Evolutionary conservation across 2,113 vertebrate genomes (phyloP), one percentile per base, ranked within the genome.

Genomic region (Synodontis membranacea): DNA sequence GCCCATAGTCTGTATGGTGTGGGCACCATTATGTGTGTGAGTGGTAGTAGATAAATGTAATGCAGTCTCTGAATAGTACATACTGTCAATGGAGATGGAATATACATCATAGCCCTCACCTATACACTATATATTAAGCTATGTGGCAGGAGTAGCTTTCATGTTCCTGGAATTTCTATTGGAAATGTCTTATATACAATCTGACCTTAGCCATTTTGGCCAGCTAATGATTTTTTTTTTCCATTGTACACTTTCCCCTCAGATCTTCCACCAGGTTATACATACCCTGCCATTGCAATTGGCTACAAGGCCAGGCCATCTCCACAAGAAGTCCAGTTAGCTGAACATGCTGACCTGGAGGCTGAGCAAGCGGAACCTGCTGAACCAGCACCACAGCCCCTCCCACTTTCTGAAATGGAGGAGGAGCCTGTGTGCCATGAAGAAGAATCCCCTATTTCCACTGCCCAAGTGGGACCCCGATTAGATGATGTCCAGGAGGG

Each of bases 201-300:
- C 34, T 80, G 50, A 23, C 17, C 34, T 21, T 80, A 56, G 21
- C 21, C 52, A 75, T 31, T 75, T n/a, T 58, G 25, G 66, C 58
- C 21, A 80, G 8, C 23, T 64, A 56, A 85, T 83, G 74, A 42
- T 70, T 50, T 75, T 70, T 54, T 44, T 68, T 46, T 17, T 7
- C 12, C 17, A 58, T 10, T 60, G n/a, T 28, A n/a, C 85, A 23
- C 42, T 42, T 75, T 44, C 42, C 31, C 5, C 11, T 0, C 92
- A 99, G 98, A 97, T 88, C 92, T 98, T 76, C 97, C 96, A 87
- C 96, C 97, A 6, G 94, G 96, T 64, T 96, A 96, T 87, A 89
- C 92, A 83, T 97, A 95, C 92, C 95, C 97, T 12, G 85, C 92
- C 0, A 91, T 96, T 80, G 52, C 92, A 88, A 91, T 95, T 92